Percentiles rank a stretch among this genome's conserved stretches.
Conservation (phyloP, 2,888 invertebrate species). For the Drosophila kanekoi region DNA sequence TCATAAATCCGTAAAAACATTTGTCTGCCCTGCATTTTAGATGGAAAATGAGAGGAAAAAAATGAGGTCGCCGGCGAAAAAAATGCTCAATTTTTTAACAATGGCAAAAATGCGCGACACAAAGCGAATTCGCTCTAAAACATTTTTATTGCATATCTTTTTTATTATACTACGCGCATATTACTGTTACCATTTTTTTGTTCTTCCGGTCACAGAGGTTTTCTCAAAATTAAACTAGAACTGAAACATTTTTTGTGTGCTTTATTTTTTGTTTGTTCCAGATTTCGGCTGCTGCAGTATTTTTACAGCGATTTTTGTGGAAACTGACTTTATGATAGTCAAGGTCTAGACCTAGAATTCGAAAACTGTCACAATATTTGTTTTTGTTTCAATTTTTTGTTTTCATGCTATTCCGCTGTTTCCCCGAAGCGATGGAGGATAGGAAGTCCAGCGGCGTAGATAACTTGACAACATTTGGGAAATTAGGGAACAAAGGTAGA, state of each 20-base stretch:
- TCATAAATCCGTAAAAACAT: slow-evolving; percentile 72
- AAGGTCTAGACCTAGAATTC: slow-evolving; percentile 56
- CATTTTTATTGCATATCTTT: slow-evolving; percentile 69
- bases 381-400: slow-evolving; percentile 17
- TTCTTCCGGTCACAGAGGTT: slow-evolving; percentile 56
- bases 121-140: slow-evolving; percentile 70
- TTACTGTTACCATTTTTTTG: slow-evolving; percentile 70
- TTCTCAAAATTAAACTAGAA: slow-evolving; percentile 77
- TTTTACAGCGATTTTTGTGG: slow-evolving; percentile 60
- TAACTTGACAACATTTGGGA: slow-evolving; percentile 80
- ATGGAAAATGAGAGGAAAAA: slow-evolving; percentile 72
- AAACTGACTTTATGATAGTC: slow-evolving; percentile 71
- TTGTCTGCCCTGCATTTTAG: slow-evolving; percentile 65
- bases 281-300: slow-evolving; percentile 37
- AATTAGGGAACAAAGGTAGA: slow-evolving; percentile 64
- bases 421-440: slow-evolving; percentile 48
- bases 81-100: slow-evolving; percentile 78
- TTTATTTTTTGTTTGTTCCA: slow-evolving; percentile 63
- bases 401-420: slow-evolving; percentile 34
- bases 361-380: slow-evolving; percentile 63
- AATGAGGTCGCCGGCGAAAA: slow-evolving; percentile 71
- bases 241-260: slow-evolving; percentile 76
- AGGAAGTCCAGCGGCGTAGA: slow-evolving; percentile 78
- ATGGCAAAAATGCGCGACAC: slow-evolving; percentile 67
- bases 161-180: slow-evolving; percentile 57